Percentiles rank a stretch among this genome's conserved stretches.
Evolutionary conservation across 2,888 invertebrate genomes (phyloP).

Genomic region (Acanthococcus lagerstroemiae): DNA sequence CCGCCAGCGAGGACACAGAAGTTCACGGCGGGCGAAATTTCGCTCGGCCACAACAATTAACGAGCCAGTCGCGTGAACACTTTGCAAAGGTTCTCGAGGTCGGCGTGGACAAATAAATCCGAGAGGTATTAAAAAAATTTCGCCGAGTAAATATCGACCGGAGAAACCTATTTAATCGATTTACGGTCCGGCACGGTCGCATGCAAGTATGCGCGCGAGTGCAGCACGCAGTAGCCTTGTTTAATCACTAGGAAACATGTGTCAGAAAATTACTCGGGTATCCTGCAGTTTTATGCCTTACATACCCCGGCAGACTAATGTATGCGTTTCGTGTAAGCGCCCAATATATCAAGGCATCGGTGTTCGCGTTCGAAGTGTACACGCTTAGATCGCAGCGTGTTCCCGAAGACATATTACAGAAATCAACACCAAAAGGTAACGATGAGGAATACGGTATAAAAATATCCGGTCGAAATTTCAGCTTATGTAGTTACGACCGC

Average conservation of each 20-base stretch:
- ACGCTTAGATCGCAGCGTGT: conserved; percentile 21
- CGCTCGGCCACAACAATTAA: no score
- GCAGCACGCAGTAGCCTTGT: conserved; percentile 24
- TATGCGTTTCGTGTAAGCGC: conserved; percentile 28
- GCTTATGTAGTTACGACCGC: no score
- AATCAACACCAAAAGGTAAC: conserved; percentile 20
- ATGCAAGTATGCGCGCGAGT: conserved; percentile 12
- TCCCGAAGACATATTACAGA: conserved; percentile 22
- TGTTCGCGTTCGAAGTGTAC: conserved; percentile 18
- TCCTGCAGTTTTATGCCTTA: conserved; percentile 23
- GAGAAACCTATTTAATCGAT: background rate
- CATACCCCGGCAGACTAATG: conserved; percentile 22
- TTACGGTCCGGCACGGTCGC: conserved; percentile 2
- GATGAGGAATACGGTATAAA: no score
- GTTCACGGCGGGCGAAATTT: no score
- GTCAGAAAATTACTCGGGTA: conserved; percentile 27
- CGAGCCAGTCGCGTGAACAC: background rate
- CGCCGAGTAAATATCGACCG: background rate
- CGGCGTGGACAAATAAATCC: background rate
- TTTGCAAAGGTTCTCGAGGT: background rate
- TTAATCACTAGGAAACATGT: conserved; percentile 25
- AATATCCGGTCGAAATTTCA: no score
- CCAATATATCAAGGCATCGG: conserved; percentile 19
- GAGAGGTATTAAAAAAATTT: background rate
- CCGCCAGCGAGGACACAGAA: no score